Base-by-base conservation (phyloP, 2,113 vertebrate genomes). In the Prionailurus viverrinus region DNA sequence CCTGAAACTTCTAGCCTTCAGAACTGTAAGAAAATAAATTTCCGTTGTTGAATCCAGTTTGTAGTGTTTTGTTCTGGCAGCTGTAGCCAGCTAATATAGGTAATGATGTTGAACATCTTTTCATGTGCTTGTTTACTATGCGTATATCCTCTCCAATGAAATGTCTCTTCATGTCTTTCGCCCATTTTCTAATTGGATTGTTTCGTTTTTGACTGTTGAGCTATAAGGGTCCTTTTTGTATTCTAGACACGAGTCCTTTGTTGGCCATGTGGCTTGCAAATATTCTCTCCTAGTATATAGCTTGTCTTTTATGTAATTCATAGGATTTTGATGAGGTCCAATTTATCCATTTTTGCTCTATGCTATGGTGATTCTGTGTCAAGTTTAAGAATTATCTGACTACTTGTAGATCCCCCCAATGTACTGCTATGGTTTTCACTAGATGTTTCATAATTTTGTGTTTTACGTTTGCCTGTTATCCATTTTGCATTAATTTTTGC, bases 321-420 rank as follows among this genome's bases (percentile, higher is more conserved):
- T 10, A 84, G 14, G 39, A 61, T 94, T 95, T 94, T 79, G 87
- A 84, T 91, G 53, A 66, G 12, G 36, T 73, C 78, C 16, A 93
- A n/a, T 45, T 87, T 79, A 36, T 92, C 33, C 3, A 31, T 33
- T 89, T 91, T 83, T 58, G 36, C 8, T 63, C 80, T 74, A 51
- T 88, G 21, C 1, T 85, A 68, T 68, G 9, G 12, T 82, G 66
- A 78, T 81, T 89, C 92, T 63, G 31, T 55, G 11, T 53, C 41
- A 71, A 68, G 39, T 55, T 2, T 94, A 93, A 93, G 63, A 69
- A 90, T 41, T 94, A 48, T 84, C 92, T 97, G 36, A n/a, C 66
- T 71, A 36, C 10, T 71, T 65, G 1, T n/a, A 29, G 15, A 86
- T 65, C 29, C 66, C 12, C 39, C 55, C 81, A 76, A 81, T 68